These are phyloP conservation scores for Phylloscopus trochiloides DNA, from an alignment of 2,113 vertebrate genomes.

Conservation along the genomic window DNA sequence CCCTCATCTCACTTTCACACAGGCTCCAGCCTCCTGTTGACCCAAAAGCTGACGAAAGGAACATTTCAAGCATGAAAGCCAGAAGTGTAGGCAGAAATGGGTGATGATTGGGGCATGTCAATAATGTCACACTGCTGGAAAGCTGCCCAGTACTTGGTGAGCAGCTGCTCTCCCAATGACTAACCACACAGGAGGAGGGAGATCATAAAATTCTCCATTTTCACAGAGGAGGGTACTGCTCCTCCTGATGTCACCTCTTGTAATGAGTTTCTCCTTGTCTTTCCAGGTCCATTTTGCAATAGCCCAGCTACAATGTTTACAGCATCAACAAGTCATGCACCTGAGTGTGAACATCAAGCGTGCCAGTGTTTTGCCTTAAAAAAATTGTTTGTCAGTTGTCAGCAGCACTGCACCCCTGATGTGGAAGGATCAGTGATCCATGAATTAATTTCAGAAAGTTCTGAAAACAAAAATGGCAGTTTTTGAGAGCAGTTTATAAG, in stretches of 20 bases:
- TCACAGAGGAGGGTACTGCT: not conserved
- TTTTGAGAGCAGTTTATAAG: too few species aligned
- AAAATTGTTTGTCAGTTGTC: not conserved
- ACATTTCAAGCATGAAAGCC: not conserved
- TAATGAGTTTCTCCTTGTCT: not conserved
- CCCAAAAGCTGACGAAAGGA: not conserved
- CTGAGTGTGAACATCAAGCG: rapidly evolving
- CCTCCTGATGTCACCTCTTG: not conserved
- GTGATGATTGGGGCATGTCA: constrained; percentile 23
- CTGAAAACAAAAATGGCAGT: not conserved
- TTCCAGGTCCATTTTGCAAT: not conserved
- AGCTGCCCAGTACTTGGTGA: not conserved
- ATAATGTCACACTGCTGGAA: constrained; percentile 35
- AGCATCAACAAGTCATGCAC: not conserved
- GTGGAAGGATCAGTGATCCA: not conserved
- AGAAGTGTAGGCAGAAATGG: not conserved
- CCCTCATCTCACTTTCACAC: not conserved
- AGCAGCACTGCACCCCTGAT: not conserved
- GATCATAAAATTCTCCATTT: not conserved
- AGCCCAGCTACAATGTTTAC: not conserved
- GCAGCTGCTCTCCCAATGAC: constrained; percentile 39
- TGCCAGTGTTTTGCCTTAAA: not conserved
- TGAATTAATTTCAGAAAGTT: not conserved
- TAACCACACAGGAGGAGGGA: not conserved
- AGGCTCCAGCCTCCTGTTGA: not conserved